Evolutionary conservation across 2,888 invertebrate species (phyloP), one percentile per base, ranked within the genome.

Genomic region (Xylocampa areola): DNA sequence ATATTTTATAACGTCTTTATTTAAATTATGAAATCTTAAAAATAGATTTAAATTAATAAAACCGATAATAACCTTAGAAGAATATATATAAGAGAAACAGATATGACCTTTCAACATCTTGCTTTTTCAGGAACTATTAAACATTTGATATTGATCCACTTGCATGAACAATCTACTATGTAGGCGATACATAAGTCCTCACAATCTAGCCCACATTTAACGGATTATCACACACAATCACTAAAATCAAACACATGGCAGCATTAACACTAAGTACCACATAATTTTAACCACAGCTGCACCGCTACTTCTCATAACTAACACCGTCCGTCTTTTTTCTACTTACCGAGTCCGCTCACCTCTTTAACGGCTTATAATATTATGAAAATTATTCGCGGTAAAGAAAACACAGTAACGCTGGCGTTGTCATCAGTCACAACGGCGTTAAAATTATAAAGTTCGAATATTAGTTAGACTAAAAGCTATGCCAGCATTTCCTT

Each of bases 341-440:
- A 10, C 14, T 7, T 25, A 27, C 47, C 33, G 58, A 57, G 32
- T 40, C n/a, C 45, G 30, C 43, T 36, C 47, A 52, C 51, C 54
- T 69, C 45, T 50, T 64, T 47, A 67, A 50, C 63, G 43, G 51
- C 32, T 52, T 48, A 45, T 40, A 29, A 58, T 49, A 54, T 55
- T 54, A 54, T 49, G 54, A 45, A 51, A 68, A 68, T 68, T 51
- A 60, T 52, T 50, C 33, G 25, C 37, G 49, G 19, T 40, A 33
- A 49, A 55, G 51, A 49, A 69, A 65, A 65, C 52, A 36, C 33
- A 37, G 52, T 68, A 60, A 68, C 52, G 51, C 39, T 49, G 37
- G 23, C 60, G 43, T 10, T 37, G 65, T 47, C 63, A 50, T 47
- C 63, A 50, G 48, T 50, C 66, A 60, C 7, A 6, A 21, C n/a